phyloP scores from a whole-genome alignment of 2,888 invertebrate genomes.

The Trichacis sp. region DNA sequence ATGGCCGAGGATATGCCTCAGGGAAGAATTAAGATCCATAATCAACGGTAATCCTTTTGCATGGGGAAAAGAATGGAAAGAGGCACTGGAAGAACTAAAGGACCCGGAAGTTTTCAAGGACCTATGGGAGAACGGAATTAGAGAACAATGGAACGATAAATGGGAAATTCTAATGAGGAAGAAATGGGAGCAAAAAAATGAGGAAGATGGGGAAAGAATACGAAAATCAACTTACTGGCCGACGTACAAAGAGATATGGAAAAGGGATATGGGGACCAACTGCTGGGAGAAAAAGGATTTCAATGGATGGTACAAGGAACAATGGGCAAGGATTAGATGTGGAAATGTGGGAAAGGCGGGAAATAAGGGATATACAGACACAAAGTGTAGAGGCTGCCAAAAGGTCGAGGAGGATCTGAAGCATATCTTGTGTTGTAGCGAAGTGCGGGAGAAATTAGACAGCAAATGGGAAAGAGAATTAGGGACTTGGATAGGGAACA shows the following conservation, averaged over 20 bases:
- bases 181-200: too few relatives aligned
- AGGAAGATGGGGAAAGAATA: slow-evolving; percentile 14
- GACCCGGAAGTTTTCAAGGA: neutral
- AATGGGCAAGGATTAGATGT: slow-evolving; percentile 15
- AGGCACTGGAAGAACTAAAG: neutral
- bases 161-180: neutral
- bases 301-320: neutral
- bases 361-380: slow-evolving; percentile 12
- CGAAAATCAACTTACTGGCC: neutral
- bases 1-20: neutral
- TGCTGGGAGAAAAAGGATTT: neutral
- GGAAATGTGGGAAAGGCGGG: slow-evolving; percentile 1
- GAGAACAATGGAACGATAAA: neutral
- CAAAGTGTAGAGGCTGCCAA: neutral
- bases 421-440: neutral
- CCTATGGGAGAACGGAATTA: too few relatives aligned
- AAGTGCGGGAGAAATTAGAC: too few relatives aligned
- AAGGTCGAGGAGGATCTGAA: neutral
- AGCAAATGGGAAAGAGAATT: too few relatives aligned
- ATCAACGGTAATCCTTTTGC: neutral
- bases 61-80: neutral
- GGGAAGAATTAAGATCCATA: slow-evolving; percentile 8
- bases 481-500: too few relatives aligned
- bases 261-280: neutral
- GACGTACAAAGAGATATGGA: neutral